A percentile compares a stretch with the other conserved stretches of the same genome.
These are phyloP conservation scores for Labrus mixtus DNA, from an alignment of 2,113 vertebrate species.

Conservation along the genomic window DNA sequence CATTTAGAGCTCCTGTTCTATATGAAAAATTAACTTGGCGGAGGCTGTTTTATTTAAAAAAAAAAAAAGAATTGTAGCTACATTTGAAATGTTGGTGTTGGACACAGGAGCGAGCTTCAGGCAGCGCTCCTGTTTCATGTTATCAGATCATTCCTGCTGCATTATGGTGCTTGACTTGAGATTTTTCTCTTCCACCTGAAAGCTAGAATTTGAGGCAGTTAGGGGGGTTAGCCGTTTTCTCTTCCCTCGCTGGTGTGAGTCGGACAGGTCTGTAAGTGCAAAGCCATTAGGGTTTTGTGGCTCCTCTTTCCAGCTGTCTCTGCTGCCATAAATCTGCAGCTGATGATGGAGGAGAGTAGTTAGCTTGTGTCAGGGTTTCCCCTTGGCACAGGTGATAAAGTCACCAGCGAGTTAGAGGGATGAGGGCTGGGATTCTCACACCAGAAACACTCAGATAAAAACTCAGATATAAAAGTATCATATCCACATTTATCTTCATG, in stretches of 20 bases:
- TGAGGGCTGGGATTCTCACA: neutral
- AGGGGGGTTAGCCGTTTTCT: neutral
- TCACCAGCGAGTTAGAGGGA: neutral
- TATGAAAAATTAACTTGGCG: conserved; percentile 12
- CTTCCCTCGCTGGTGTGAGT: neutral
- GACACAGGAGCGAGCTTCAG: neutral
- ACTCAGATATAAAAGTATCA: no score
- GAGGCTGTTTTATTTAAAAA: neutral
- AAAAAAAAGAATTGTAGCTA: neutral
- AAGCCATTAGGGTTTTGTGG: conserved; percentile 9
- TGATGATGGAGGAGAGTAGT: conserved; percentile 17
- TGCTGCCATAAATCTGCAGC: conserved; percentile 36
- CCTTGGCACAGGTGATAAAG: neutral
- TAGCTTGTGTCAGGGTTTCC: conserved; percentile 17
- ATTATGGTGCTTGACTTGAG: no score
- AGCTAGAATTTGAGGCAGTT: neutral
- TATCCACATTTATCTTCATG: no score
- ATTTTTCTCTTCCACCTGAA: neutral
- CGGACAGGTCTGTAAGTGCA: neutral
- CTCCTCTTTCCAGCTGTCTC: conserved; percentile 12
- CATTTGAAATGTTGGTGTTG: conserved; percentile 12
- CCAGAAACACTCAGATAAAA: no score
- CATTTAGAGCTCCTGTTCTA: conserved; percentile 14
- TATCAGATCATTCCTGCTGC: conserved; percentile 1
- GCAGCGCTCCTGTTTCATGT: neutral